phyloP scores from a whole-genome alignment of 64 coral and sea anemone genomes.

The Stylophora pistillata region DNA sequence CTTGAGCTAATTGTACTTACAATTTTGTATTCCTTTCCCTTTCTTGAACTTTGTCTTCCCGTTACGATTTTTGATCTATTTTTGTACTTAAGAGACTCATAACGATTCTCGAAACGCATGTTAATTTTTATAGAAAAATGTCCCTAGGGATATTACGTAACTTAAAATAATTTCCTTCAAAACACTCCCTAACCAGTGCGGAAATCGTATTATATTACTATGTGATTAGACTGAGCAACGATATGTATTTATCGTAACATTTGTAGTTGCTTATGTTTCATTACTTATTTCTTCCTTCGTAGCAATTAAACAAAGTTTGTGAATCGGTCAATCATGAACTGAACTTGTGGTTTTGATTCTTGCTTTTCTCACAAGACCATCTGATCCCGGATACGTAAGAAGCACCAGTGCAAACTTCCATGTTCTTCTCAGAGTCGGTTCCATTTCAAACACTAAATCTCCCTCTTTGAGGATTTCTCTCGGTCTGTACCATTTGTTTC shows the following conservation, averaged over 20 bases:
- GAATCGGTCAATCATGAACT: slow-evolving; percentile 32
- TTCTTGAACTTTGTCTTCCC: too few relatives aligned
- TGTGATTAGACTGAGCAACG: slow-evolving; percentile 6
- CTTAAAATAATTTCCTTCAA: background rate
- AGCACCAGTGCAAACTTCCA: background rate
- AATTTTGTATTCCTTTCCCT: too few relatives aligned
- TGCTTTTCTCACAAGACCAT: slow-evolving; percentile 27
- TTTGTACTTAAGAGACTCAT: too few relatives aligned
- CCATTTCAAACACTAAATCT: too few relatives aligned
- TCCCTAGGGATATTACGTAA: background rate
- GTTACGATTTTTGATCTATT: too few relatives aligned
- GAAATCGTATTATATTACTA: background rate
- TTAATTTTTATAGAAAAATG: too few relatives aligned
- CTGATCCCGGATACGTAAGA: slow-evolving; percentile 21
- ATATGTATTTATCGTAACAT: background rate
- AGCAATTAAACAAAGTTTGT: slow-evolving; percentile 35
- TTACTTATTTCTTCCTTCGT: slow-evolving; percentile 29
- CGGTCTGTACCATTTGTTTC: too few relatives aligned
- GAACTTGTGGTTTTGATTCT: slow-evolving; percentile 18
- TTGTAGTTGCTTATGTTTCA: background rate
- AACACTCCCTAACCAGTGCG: background rate
- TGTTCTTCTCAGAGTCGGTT: slow-evolving; percentile 21
- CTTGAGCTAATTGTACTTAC: too few relatives aligned
- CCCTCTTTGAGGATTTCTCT: too few relatives aligned
- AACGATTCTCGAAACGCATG: too few relatives aligned